phyloP scores from a whole-genome alignment of 1,140 invertebrate species.

The Drosophila albomicans region DNA sequence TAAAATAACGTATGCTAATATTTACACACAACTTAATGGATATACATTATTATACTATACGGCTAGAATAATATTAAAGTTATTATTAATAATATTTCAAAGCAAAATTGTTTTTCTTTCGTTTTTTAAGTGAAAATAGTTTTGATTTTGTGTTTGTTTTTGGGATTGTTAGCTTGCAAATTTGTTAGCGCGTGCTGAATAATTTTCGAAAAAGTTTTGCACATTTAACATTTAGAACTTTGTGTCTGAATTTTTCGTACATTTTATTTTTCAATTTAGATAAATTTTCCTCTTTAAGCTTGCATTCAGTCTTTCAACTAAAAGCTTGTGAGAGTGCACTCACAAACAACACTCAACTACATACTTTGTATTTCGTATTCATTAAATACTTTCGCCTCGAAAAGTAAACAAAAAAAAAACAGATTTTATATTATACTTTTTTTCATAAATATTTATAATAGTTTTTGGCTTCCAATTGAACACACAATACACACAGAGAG shows the following conservation, averaged over 20 bases:
- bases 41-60: conserved; percentile 17
- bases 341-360: conserved; percentile 15
- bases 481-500: conserved; percentile 44
- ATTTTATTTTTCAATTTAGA: conserved; percentile 3
- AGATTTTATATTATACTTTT: background rate
- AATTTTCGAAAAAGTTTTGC: conserved; percentile 15
- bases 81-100: conserved; percentile 47
- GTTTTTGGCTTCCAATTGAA: conserved; percentile 46
- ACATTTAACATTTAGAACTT: conserved; percentile 42
- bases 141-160: conserved; percentile 35
- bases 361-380: conserved; percentile 12
- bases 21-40: conserved; percentile 67
- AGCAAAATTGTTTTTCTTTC: conserved; percentile 32
- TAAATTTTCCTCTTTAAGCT: conserved; percentile 8
- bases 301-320: conserved; percentile 72
- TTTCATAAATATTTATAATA: conserved; percentile 9
- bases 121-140: conserved; percentile 53
- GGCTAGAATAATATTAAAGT: conserved; percentile 8
- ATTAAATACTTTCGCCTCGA: conserved; percentile 28
- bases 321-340: conserved; percentile 32
- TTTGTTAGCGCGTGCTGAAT: conserved; percentile 11
- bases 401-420: background rate
- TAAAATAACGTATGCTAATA: conserved; percentile 58
- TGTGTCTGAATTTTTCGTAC: conserved; percentile 15
- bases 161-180: conserved; percentile 30